Evolutionary conservation across 2,113 vertebrate species (phyloP), one percentile per base, ranked within the genome.

Genomic region (Pelecanoides urinatrix): DNA sequence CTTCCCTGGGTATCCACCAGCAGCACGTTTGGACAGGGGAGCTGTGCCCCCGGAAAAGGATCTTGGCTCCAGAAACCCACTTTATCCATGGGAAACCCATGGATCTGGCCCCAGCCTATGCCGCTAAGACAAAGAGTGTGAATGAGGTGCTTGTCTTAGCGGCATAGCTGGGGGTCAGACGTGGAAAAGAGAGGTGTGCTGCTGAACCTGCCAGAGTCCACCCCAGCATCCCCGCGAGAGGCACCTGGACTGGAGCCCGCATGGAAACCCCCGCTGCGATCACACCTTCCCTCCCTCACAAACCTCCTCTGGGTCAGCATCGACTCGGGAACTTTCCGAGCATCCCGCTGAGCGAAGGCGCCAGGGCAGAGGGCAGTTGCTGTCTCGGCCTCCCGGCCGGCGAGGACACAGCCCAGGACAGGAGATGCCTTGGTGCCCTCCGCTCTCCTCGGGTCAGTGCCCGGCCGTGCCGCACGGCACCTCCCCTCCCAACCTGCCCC

Each of bases 241-340:
- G 18, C 70, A 27, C 45, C 11, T 0, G 32, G 36, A 27, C 9
- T 1, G 0, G 47, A 58, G 66, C 53, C 3, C 2, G 73, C 38
- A 14, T 0, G 2, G 56, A 17, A 38, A n/a, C 2, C 16, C 14
- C 44, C 4, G 42, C 2, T 38, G 47, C 1, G 1, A n/a, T 13
- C 29, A 4, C 72, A 23, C 30, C 30, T 14, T 17, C 59, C 52
- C 21, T 30, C 58, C 56, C 16, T 27, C 11, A 0, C 22, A 13
- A 42, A 27, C 22, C 32, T 63, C 2, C 66, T 23, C 50, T 1
- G 45, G 86, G 22, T 17, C 74, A 74, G 86, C 74, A 47, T 0
- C 7, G 0, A 13, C 8, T 12, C 0, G 10, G 58, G 90, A 50
- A 4, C 7, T 4, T 21, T 2, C 73, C 5, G 53, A 91, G 84